These are phyloP conservation scores for Pseudomyrmex cubaensis DNA, from an alignment of 1,140 invertebrate species.

Conservation along the genomic window DNA sequence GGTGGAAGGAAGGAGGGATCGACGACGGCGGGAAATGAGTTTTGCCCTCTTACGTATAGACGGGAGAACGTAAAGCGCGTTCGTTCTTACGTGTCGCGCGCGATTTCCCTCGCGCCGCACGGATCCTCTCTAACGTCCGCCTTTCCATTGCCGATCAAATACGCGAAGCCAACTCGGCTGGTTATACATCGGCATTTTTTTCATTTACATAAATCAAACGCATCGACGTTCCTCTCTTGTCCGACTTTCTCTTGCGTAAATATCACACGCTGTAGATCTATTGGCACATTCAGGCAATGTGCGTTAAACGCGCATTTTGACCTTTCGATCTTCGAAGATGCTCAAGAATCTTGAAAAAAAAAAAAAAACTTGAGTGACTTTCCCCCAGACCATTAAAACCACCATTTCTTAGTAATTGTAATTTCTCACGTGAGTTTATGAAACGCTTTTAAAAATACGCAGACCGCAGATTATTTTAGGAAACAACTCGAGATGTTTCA, in stretches of 20 bases:
- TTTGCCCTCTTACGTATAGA: conserved; percentile 41
- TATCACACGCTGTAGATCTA: background rate
- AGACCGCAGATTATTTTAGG: no score
- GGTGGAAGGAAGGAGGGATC: background rate
- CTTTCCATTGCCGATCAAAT: conserved; percentile 44
- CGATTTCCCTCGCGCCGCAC: conserved; percentile 38
- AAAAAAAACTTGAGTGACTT: background rate
- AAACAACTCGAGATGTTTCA: background rate
- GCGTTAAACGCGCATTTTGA: background rate
- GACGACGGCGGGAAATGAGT: conserved; percentile 32
- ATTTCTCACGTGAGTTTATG: no score
- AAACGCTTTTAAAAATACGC: no score
- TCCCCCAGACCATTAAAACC: no score
- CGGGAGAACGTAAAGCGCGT: conserved; percentile 33
- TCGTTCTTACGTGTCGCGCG: conserved; percentile 45
- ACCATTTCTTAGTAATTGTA: no score
- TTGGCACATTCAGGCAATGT: background rate
- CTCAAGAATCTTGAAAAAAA: background rate
- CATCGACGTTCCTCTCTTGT: conserved; percentile 43
- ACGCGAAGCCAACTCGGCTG: conserved; percentile 9
- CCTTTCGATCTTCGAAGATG: background rate
- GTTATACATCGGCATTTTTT: conserved; percentile 46
- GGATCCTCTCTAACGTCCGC: conserved; percentile 14
- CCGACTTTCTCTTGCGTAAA: conserved; percentile 60
- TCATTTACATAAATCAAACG: conserved; percentile 60